Evolutionary conservation across 2,888 invertebrate genomes (phyloP).

Genomic region (Euzophera pinguis): DNA sequence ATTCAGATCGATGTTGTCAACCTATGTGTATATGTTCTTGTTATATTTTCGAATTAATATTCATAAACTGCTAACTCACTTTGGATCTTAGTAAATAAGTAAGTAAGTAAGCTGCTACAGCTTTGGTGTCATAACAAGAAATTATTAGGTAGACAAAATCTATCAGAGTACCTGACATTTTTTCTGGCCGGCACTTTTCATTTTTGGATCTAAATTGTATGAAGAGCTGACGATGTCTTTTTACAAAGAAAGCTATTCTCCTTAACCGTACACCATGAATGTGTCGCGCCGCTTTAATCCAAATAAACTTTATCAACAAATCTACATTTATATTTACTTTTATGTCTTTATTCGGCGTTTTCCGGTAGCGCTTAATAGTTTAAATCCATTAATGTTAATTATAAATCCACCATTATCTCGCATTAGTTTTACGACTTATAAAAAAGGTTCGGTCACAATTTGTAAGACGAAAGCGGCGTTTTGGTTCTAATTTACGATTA

Average conservation of each 20-base stretch:
- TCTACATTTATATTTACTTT: slow-evolving; percentile 77
- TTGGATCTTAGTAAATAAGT: too few species aligned
- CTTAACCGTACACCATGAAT: slow-evolving; percentile 46
- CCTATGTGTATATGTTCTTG: too few species aligned
- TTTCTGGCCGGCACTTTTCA: too few species aligned
- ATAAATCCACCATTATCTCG: slow-evolving; percentile 70
- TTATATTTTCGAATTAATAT: too few species aligned
- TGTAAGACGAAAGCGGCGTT: slow-evolving; percentile 60
- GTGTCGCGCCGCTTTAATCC: slow-evolving; percentile 55
- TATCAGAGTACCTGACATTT: too few species aligned
- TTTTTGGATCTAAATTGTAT: too few species aligned
- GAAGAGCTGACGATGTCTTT: too few species aligned
- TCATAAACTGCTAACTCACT: too few species aligned
- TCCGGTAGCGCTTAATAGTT: slow-evolving; percentile 78
- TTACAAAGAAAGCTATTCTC: slow-evolving; percentile 21
- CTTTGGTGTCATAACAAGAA: too few species aligned
- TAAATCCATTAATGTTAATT: slow-evolving; percentile 74
- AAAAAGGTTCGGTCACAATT: slow-evolving; percentile 61
- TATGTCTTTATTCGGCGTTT: slow-evolving; percentile 74
- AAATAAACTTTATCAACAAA: slow-evolving; percentile 64
- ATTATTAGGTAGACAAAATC: too few species aligned
- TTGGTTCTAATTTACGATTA: slow-evolving; percentile 22
- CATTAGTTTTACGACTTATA: slow-evolving; percentile 73
- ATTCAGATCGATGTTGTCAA: too few species aligned
- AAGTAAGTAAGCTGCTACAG: too few species aligned